Percentiles rank a stretch among this genome's conserved stretches.
Conservation (phyloP, 2,113 vertebrate genomes). For the Chiloscyllium plagiosum region DNA sequence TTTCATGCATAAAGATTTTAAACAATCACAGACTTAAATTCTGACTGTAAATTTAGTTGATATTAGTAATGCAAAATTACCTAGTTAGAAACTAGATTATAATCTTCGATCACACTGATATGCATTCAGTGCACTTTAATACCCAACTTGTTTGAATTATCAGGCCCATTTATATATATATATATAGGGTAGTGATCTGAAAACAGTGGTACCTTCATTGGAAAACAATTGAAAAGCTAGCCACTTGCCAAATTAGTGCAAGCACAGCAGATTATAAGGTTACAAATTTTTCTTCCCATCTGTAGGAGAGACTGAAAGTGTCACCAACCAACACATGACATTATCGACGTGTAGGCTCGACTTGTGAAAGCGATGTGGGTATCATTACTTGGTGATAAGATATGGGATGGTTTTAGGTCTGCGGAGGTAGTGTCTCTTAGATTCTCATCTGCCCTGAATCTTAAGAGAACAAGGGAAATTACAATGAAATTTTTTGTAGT, state of each 20-base stretch:
- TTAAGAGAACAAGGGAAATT: neutral
- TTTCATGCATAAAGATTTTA: neutral
- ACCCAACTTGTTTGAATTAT: neutral
- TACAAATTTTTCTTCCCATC: neutral
- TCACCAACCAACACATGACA: neutral
- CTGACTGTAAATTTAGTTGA: neutral
- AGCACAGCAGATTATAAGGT: neutral
- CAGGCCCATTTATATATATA: neutral
- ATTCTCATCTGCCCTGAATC: neutral
- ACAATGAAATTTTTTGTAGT: neutral
- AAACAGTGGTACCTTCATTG: neutral
- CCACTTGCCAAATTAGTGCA: neutral
- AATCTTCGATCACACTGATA: neutral
- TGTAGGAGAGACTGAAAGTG: neutral
- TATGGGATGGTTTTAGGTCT: neutral
- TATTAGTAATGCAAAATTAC: neutral
- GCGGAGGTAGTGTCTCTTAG: neutral
- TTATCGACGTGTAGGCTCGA: neutral
- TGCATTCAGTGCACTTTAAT: neutral
- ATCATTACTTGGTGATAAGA: neutral
- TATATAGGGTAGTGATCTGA: neutral
- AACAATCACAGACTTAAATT: neutral
- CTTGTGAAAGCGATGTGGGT: neutral
- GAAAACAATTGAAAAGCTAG: neutral
- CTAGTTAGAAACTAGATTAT: neutral